Base-by-base conservation (phyloP, 2,888 invertebrate genomes). In the Hypomecis punctinalis region DNA sequence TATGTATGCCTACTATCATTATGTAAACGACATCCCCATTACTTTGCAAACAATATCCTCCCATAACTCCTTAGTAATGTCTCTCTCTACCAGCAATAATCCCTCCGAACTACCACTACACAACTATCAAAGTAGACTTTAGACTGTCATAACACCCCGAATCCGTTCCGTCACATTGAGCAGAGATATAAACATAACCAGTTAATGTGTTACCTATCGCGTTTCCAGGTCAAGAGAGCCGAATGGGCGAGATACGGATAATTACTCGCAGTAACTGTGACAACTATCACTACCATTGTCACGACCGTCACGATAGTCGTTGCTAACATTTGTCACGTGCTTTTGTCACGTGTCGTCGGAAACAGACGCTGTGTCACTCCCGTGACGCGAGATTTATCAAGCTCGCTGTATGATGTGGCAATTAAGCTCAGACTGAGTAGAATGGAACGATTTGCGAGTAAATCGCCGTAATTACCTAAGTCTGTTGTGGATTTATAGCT, bases 151-250 rank as follows among this genome's bases (percentile, higher is more conserved):
- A 56, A 48, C 36, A 5, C 23, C 33, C 43, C 48, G 13, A 54
- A 51, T 52, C 49, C 10, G 33, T 45, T 59, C 33, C 63, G 39
- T 49, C 33, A 45, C 23, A 54, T 64, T 55, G 55, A 55, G 51
- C 55, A 42, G 45, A 46, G 54, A 60, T 46, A 60, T 51, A 52
- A 61, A 61, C 57, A 61, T 57, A 63, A 56, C 51, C 51, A 51
- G 63, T 60, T 62, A 67, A 69, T 68, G 61, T 46, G 52, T 54
- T 62, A 60, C 68, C 69, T 70, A 72, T 70, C 72, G 23, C 51
- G 56, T 67, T 71, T 72, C 72, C 72, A 69, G 72, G 70, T 72
- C 72, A 72, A 62, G 56, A 52, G 42, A 66, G 57, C 65, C 60
- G 47, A 69, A 72, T 69, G 66, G 63, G 48, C 45, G 63, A 66